A percentile compares a stretch with the other conserved stretches of the same genome.
Conservation (phyloP, 2,888 invertebrate genomes). For the Oscheius sp. region DNA sequence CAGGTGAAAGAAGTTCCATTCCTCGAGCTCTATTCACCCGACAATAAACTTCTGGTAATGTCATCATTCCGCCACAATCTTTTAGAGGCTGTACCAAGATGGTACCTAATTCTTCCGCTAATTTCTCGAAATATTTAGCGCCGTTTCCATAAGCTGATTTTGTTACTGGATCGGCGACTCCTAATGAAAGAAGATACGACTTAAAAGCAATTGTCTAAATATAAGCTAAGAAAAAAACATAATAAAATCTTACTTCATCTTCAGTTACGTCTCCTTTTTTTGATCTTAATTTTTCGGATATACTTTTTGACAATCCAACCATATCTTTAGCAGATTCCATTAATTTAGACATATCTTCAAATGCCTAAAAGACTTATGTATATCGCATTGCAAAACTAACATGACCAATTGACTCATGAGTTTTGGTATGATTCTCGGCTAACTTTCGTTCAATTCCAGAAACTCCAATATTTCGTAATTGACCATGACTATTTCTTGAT, state of each 20-base stretch:
- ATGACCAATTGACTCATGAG: conserved; percentile 87
- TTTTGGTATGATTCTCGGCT: conserved; percentile 87
- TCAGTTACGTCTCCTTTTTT: conserved; percentile 94
- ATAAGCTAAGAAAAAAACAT: neutral
- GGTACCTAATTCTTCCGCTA: conserved; percentile 86
- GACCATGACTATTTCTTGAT: conserved; percentile 54
- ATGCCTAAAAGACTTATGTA: conserved; percentile 76
- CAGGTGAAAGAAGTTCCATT: conserved; percentile 91
- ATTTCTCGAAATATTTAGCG: conserved; percentile 82
- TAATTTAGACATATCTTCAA: conserved; percentile 90
- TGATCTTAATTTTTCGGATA: conserved; percentile 90
- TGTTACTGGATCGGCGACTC: conserved; percentile 97
- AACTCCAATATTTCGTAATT: conserved; percentile 78
- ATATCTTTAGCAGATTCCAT: conserved; percentile 97
- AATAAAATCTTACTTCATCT: conserved; percentile 80
- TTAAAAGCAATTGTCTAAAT: conserved; percentile 88
- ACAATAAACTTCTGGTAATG: conserved; percentile 94
- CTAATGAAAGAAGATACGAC: conserved; percentile 92
- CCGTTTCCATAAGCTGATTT: conserved; percentile 87
- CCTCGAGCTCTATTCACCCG: conserved; percentile 95
- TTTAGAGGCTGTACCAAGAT: conserved; percentile 84
- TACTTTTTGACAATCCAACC: conserved; percentile 89
- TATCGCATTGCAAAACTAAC: conserved; percentile 32
- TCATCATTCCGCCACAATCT: conserved; percentile 94
- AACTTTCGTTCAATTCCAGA: conserved; percentile 93